Evolutionary conservation across 2,113 vertebrate genomes (phyloP).

Genomic region (Gadus chalcogrammus): DNA sequence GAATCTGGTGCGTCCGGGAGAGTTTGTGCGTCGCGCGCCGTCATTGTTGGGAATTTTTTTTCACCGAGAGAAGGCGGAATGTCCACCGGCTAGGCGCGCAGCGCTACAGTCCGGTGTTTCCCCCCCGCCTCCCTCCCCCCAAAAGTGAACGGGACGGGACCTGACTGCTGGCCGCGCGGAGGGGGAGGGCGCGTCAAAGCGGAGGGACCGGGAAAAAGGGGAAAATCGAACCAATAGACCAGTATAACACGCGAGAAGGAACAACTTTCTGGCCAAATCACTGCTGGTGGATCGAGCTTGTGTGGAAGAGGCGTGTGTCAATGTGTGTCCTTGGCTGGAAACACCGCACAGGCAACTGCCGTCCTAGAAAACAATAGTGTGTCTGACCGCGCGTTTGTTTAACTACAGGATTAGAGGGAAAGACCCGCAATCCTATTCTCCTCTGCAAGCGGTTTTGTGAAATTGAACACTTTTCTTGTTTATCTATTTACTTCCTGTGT

Average conservation of each 20-base stretch:
- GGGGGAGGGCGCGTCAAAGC: not conserved
- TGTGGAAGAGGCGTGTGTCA: not conserved
- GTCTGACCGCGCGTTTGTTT: too few relatives aligned
- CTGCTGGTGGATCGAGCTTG: not conserved
- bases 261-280: not conserved
- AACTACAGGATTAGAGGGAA: too few relatives aligned
- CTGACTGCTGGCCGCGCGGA: not conserved
- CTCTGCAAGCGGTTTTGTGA: too few relatives aligned
- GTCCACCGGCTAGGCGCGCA: not conserved
- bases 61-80: not conserved
- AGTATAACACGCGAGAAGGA: not conserved
- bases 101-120: constrained; percentile 5
- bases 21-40: constrained; percentile 54
- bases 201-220: too few relatives aligned
- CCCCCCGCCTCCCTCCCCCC: not conserved
- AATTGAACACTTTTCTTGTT: too few relatives aligned
- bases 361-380: too few relatives aligned
- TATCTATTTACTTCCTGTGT: too few relatives aligned
- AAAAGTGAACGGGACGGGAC: not conserved
- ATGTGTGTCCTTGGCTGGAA: not conserved
- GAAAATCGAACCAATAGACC: not conserved
- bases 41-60: constrained; percentile 45
- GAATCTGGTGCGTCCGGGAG: constrained; percentile 33
- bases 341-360: not conserved
- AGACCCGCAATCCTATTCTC: too few relatives aligned